A percentile compares a stretch with the other conserved stretches of the same genome.
Conservation (phyloP, 2,888 invertebrate genomes). For the Metellina segmentata region DNA sequence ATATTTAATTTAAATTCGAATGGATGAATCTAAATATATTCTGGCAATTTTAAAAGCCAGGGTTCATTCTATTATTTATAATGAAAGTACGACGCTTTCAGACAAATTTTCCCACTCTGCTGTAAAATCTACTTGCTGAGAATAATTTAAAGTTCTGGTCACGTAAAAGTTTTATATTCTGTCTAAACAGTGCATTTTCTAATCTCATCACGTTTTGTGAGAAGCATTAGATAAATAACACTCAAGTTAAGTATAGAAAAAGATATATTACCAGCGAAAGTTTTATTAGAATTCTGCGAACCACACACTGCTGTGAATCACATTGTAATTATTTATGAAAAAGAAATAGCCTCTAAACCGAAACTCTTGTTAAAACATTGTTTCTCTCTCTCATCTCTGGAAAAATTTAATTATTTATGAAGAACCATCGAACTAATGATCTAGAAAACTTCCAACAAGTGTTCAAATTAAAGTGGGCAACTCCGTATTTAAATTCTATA, state of each 20-base stretch:
- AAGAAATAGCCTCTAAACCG: not conserved
- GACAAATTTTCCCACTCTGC: not conserved
- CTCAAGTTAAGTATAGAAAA: not conserved
- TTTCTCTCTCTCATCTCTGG: not conserved
- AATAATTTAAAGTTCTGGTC: not conserved
- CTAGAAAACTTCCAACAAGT: not conserved
- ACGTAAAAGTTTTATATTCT: not conserved
- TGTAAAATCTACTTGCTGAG: not conserved
- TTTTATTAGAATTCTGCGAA: not conserved
- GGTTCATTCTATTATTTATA: not conserved
- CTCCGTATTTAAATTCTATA: too few species aligned
- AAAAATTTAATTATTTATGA: not conserved
- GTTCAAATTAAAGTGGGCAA: too few species aligned
- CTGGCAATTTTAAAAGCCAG: not conserved
- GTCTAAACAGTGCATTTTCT: not conserved
- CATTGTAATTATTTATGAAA: not conserved
- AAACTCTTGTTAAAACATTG: not conserved
- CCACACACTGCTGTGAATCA: not conserved
- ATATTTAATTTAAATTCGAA: not conserved
- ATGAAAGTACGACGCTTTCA: not conserved
- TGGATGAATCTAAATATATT: not conserved
- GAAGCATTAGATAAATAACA: conserved; percentile 1
- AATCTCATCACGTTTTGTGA: not conserved
- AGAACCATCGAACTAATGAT: not conserved
- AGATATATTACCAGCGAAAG: not conserved